Evolutionary conservation across 1,140 invertebrate genomes (phyloP).

Genomic region (Tetragnatha versicolor): DNA sequence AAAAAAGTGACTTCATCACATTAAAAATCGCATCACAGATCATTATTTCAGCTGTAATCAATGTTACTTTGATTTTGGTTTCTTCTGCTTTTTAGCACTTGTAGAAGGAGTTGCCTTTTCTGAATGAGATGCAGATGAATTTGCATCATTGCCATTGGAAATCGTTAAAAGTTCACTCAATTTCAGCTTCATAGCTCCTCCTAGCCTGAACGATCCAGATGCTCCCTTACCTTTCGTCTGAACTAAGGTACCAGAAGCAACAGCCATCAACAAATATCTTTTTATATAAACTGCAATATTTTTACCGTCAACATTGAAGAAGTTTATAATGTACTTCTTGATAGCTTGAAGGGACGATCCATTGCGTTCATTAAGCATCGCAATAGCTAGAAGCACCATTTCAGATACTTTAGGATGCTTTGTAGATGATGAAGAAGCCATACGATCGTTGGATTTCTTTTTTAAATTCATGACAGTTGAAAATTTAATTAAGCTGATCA

Average conservation of each 20-base stretch:
- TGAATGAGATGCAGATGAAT: background rate
- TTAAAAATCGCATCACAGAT: no score
- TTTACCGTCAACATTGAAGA: constrained; percentile 70
- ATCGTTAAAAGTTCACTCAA: constrained; percentile 60
- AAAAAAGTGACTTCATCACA: no score
- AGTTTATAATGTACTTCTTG: constrained; percentile 72
- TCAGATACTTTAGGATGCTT: constrained; percentile 59
- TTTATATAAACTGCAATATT: constrained; percentile 69
- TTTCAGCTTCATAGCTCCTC: constrained; percentile 48
- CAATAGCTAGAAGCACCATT: constrained; percentile 59
- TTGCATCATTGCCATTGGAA: background rate
- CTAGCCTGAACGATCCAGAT: constrained; percentile 69
- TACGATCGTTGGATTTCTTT: constrained; percentile 59
- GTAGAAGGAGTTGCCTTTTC: background rate
- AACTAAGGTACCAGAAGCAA: constrained; percentile 68
- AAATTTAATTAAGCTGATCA: no score
- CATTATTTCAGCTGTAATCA: no score
- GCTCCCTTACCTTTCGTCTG: constrained; percentile 73
- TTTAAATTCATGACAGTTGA: constrained; percentile 54
- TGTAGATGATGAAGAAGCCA: constrained; percentile 37
- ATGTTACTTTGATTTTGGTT: no score
- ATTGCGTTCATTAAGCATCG: constrained; percentile 66
- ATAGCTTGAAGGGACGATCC: constrained; percentile 72
- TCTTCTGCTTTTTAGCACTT: background rate
- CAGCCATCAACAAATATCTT: constrained; percentile 69